Evolutionary conservation across 64 coral and sea anemone genomes (phyloP).

Genomic region (Porites lutea): DNA sequence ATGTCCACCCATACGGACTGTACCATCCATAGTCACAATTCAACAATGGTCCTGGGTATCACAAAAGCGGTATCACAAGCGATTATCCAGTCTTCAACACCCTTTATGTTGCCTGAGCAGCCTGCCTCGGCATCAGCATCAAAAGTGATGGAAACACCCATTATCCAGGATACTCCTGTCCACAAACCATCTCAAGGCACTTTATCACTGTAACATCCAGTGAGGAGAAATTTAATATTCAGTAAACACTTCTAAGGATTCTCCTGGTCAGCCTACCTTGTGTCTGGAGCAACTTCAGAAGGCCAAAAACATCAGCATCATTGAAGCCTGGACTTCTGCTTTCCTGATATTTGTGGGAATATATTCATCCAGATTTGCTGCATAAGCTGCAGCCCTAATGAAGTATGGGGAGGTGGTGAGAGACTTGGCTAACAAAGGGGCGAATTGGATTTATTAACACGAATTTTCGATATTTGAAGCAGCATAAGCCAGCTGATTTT

Average conservation of each 20-base stretch:
- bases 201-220: too few species aligned
- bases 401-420: slow-evolving; percentile 40
- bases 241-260: neutral
- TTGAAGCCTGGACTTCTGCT: slow-evolving; percentile 30
- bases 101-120: slow-evolving; percentile 1
- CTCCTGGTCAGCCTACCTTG: slow-evolving; percentile 5
- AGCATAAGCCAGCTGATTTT: neutral
- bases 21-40: neutral
- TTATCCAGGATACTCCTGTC: too few species aligned
- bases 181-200: too few species aligned
- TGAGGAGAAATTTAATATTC: too few species aligned
- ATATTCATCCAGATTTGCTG: neutral
- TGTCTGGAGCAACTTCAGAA: neutral
- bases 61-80: neutral
- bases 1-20: neutral
- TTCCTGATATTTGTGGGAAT: slow-evolving; percentile 6
- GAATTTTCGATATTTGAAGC: slow-evolving; percentile 20
- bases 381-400: neutral
- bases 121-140: neutral
- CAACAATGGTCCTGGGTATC: slow-evolving; percentile 2
- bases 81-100: neutral
- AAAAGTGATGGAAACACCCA: too few species aligned
- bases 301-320: slow-evolving; percentile 1
- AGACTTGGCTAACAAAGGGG: slow-evolving; percentile 31
- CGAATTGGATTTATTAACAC: slow-evolving; percentile 13